Conservation (phyloP, 2,113 vertebrate species). For the Salvator merianae region DNA sequence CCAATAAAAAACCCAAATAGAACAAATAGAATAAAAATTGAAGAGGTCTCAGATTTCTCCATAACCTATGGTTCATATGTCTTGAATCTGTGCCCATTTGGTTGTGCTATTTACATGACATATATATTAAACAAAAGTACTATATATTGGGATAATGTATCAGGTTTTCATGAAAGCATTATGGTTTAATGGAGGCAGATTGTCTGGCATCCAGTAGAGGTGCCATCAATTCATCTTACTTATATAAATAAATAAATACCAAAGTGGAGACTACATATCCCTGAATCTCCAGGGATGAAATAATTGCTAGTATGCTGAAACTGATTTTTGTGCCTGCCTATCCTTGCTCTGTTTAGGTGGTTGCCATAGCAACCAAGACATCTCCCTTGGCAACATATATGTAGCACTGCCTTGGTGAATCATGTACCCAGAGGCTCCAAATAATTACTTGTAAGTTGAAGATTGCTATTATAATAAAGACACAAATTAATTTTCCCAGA, state of each 20-base stretch:
- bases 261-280: not conserved
- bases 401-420: not conserved
- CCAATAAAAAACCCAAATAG: no score
- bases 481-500: not conserved
- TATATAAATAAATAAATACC: not conserved
- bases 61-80: not conserved
- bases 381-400: slow-evolving; percentile 23
- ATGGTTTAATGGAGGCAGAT: not conserved
- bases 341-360: not conserved
- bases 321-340: not conserved
- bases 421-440: not conserved
- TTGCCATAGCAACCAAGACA: slow-evolving; percentile 6
- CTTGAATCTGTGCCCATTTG: not conserved
- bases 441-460: not conserved
- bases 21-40: no score
- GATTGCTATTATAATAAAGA: not conserved
- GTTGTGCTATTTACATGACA: not conserved
- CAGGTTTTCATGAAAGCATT: not conserved
- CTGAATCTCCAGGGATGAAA: not conserved
- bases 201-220: not conserved
- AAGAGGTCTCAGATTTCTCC: no score
- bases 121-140: not conserved
- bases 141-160: not conserved
- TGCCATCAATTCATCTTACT: not conserved
- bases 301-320: not conserved